Evolutionary conservation across 92 coral and sea anemone genomes (phyloP).

Genomic region (Phenganax marumi): DNA sequence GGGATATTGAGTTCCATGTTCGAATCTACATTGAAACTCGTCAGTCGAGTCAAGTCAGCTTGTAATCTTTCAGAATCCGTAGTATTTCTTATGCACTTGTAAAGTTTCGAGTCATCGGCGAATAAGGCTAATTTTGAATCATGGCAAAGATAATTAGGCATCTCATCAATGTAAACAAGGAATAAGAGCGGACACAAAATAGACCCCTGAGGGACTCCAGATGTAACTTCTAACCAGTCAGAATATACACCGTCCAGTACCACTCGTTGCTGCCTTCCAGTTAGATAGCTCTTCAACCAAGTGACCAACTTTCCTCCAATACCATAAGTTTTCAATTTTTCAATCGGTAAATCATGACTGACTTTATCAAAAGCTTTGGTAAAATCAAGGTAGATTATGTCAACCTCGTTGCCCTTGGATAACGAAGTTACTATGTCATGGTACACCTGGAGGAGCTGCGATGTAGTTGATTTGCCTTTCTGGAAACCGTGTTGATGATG

Average conservation of each 20-base stretch:
- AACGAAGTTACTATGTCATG: slow-evolving; percentile 32
- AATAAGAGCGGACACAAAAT: not conserved
- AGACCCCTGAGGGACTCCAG: slow-evolving; percentile 1
- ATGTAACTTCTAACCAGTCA: not conserved
- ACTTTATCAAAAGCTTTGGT: slow-evolving; percentile 63
- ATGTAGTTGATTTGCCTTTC: slow-evolving; percentile 20
- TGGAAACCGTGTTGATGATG: slow-evolving; percentile 11
- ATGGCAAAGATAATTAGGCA: not conserved
- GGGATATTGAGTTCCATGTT: not conserved
- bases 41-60: not conserved
- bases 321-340: slow-evolving; percentile 34
- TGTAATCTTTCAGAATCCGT: not conserved
- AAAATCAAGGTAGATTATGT: slow-evolving; percentile 52
- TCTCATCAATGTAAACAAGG: not conserved
- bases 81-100: not conserved
- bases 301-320: slow-evolving; percentile 32
- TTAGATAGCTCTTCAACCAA: slow-evolving; percentile 53
- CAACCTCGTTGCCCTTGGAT: slow-evolving; percentile 54
- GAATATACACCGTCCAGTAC: not conserved
- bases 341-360: slow-evolving; percentile 36
- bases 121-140: slow-evolving; percentile 1
- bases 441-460: slow-evolving; percentile 16
- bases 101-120: not conserved
- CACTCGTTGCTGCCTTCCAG: slow-evolving; percentile 45
- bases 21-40: not conserved